A percentile compares a stretch with the other conserved stretches of the same genome.
phyloP scores from a whole-genome alignment of 2,888 invertebrate genomes.

The Rotaria magnacalcarata region DNA sequence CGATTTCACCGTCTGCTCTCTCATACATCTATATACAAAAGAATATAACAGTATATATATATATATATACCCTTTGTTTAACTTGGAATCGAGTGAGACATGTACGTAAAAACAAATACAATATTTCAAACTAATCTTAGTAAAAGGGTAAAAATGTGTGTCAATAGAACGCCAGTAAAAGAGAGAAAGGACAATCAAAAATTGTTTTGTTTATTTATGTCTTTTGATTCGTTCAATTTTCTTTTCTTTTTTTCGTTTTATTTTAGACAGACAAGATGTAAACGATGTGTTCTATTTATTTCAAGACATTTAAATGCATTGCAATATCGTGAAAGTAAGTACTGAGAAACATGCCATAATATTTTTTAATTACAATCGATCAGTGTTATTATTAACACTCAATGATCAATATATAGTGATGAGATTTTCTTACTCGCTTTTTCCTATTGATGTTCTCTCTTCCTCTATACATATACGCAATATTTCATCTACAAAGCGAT shows the following conservation, averaged over 20 bases:
- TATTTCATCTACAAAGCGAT: neutral
- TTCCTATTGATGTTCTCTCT: neutral
- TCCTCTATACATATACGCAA: neutral
- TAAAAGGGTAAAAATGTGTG: constrained; percentile 7
- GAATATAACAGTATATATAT: neutral
- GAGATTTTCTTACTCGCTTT: neutral
- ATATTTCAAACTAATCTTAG: constrained; percentile 7
- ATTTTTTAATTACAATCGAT: neutral
- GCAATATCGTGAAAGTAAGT: constrained; percentile 19
- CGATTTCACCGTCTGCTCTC: constrained; percentile 2
- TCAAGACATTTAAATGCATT: neutral
- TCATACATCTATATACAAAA: neutral
- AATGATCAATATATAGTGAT: neutral
- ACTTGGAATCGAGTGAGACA: constrained; percentile 4
- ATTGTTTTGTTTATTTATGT: neutral
- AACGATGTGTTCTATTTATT: constrained; percentile 23
- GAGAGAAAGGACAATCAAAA: neutral
- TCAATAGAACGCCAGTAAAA: neutral
- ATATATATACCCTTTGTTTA: neutral
- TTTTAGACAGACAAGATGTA: constrained; percentile 10
- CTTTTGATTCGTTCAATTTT: neutral
- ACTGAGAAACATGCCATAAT: neutral
- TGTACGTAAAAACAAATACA: constrained; percentile 19
- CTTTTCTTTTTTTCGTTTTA: too few species aligned
- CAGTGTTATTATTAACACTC: neutral